These are phyloP conservation scores for Dromas ardeola DNA, from an alignment of 2,113 vertebrate species.

Conservation along the genomic window DNA sequence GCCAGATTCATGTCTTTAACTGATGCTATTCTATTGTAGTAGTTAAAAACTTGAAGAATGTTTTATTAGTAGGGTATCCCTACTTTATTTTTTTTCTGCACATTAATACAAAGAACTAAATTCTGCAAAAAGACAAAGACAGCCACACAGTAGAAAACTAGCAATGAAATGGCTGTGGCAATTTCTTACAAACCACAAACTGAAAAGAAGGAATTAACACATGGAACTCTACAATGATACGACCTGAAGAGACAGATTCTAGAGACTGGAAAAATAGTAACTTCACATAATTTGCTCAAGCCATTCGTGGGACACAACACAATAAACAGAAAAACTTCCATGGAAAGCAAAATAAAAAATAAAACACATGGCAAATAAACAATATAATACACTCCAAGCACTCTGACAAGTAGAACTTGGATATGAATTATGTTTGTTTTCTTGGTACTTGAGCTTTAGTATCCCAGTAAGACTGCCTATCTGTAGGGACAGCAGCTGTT, in stretches of 20 bases:
- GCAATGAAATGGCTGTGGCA: not conserved
- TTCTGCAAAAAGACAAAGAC: not conserved
- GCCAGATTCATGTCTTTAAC: not conserved
- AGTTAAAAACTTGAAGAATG: not conserved
- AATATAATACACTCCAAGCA: not conserved
- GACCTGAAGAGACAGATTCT: not conserved
- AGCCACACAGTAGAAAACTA: not conserved
- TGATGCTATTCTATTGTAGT: not conserved
- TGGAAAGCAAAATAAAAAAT: not conserved
- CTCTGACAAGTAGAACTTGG: not conserved
- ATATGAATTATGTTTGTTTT: not conserved
- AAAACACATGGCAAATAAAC: not conserved
- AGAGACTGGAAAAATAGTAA: not conserved
- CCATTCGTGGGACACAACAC: not conserved
- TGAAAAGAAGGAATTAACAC: not conserved
- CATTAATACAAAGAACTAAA: not conserved
- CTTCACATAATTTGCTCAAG: not conserved
- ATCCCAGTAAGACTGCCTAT: not conserved
- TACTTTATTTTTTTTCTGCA: not conserved
- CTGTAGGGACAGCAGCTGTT: not conserved
- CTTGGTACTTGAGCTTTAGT: not conserved
- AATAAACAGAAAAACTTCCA: not conserved
- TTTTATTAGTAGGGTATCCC: not conserved
- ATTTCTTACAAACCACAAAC: not conserved
- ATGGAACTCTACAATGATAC: not conserved